Evolutionary conservation across 1,140 invertebrate genomes (phyloP).

Genomic region (Calephelis nemesis): DNA sequence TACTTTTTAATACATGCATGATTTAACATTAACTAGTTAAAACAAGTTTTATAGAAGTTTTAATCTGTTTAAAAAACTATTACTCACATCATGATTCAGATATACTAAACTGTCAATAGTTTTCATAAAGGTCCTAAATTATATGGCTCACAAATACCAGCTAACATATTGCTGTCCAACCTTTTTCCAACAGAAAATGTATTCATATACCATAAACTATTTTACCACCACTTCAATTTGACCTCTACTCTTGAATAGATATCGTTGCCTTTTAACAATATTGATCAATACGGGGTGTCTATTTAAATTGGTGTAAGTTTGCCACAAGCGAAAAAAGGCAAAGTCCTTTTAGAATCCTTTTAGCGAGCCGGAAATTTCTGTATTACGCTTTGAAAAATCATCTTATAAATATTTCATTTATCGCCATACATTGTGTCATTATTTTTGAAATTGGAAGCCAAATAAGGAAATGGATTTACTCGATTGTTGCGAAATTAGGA

Average conservation of each 20-base stretch:
- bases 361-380: conserved; percentile 10
- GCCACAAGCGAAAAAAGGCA: conserved; percentile 8
- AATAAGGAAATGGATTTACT: too few species aligned
- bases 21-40: too few species aligned
- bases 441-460: too few species aligned
- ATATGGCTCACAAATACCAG: conserved; percentile 40
- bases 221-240: conserved; percentile 33
- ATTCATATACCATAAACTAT: conserved; percentile 55
- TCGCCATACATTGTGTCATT: neutral
- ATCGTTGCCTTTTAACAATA: conserved; percentile 18
- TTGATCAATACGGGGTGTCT: conserved; percentile 30
- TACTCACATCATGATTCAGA: neutral
- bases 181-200: conserved; percentile 48
- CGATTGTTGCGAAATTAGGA: too few species aligned
- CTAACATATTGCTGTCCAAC: conserved; percentile 57
- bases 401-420: conserved; percentile 13
- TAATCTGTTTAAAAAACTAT: too few species aligned
- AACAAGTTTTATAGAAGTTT: too few species aligned
- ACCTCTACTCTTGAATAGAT: conserved; percentile 23
- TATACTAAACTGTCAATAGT: neutral
- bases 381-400: conserved; percentile 15
- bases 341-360: conserved; percentile 15
- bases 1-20: too few species aligned
- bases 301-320: conserved; percentile 36
- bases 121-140: conserved; percentile 16